Evolutionary conservation across 1,140 invertebrate species (phyloP), one percentile per base, ranked within the genome.

Genomic region (Schmidtea mediterranea): DNA sequence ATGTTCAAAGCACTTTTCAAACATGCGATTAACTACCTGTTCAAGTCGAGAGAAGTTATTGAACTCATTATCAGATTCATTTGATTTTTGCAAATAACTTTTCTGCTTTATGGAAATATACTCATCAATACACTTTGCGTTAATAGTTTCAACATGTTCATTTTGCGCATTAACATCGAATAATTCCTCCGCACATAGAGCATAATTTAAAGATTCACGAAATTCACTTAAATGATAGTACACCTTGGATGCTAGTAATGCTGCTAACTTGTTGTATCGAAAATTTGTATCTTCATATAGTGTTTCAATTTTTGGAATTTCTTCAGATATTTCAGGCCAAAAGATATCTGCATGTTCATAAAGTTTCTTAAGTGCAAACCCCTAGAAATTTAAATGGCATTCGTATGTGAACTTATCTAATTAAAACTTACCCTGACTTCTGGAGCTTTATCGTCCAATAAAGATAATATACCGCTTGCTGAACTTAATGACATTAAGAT

Each of bases 181-280:
- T 1, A 90, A 68, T 57, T 80, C 74, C 43, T 82, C 82, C 57
- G 89, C 82, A 46, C 82, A 80, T 12, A 94, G 68, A 26, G 89
- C 84, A 70, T 84, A 90, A 24, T 79, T 82, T 49, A 95, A 61
- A 0, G 87, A 86, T 67, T 94, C 83, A 62, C 89, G 80, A 69
- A 87, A 94, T 3, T 82, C 81, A 23, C 86, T 86, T 46, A 97
- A 70, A 66, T 95, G 86, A 67, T 92, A 94, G 60, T 94, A 95
- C 3, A 70, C 68, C 69, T 97, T 97, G 54, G 87, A 94, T 5
- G 87, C 87, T 21, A 98, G 83, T 52, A 97, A 72, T 23, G 89
- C 87, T 45, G 90, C 90, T 40, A 94, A 64, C 56, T 90, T 75
- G 57, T 81, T 77, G 57, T 90, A 76, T 24, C 62, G 63, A 59